Conservation (phyloP, 2,113 vertebrate species). For the Istiophorus platypterus region DNA sequence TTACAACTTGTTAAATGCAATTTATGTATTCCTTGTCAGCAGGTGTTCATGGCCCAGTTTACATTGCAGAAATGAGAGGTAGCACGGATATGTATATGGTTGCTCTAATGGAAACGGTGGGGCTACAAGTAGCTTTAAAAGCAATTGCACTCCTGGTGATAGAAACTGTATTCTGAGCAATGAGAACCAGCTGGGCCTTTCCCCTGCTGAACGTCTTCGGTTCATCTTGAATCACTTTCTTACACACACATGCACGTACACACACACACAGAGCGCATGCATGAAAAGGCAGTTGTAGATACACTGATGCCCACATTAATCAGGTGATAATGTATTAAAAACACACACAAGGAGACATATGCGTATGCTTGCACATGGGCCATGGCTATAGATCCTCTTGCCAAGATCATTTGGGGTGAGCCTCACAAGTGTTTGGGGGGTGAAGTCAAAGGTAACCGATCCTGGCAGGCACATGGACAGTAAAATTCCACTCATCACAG, state of each 20-base stretch:
- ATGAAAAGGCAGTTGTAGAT: slow-evolving; percentile 30
- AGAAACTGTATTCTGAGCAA: slow-evolving; percentile 55
- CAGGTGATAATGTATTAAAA: slow-evolving; percentile 59
- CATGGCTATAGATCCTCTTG: slow-evolving; percentile 43
- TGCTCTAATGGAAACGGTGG: slow-evolving; percentile 39
- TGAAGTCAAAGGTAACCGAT: slow-evolving; percentile 60
- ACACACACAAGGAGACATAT: slow-evolving; percentile 5
- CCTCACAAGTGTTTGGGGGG: slow-evolving; percentile 44
- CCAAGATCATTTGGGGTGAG: slow-evolving; percentile 72
- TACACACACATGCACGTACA: slow-evolving; percentile 21
- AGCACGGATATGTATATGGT: slow-evolving; percentile 18
- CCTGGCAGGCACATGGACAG: slow-evolving; percentile 69
- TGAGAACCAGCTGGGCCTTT: slow-evolving; percentile 75
- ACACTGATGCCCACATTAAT: slow-evolving; percentile 32
- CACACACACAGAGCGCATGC: background rate
- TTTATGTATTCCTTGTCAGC: background rate
- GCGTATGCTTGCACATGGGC: slow-evolving; percentile 17
- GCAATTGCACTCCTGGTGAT: slow-evolving; percentile 62
- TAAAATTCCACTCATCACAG: slow-evolving; percentile 72
- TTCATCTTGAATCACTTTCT: slow-evolving; percentile 73
- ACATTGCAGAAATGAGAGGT: no score
- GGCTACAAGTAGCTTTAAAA: slow-evolving; percentile 62
- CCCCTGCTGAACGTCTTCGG: slow-evolving; percentile 64
- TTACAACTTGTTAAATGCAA: background rate
- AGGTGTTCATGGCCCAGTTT: background rate